A percentile compares a stretch with the other conserved stretches of the same genome.
phyloP scores from a whole-genome alignment of 2,797 vertebrate genomes.

The Oreortyx pictus region DNA sequence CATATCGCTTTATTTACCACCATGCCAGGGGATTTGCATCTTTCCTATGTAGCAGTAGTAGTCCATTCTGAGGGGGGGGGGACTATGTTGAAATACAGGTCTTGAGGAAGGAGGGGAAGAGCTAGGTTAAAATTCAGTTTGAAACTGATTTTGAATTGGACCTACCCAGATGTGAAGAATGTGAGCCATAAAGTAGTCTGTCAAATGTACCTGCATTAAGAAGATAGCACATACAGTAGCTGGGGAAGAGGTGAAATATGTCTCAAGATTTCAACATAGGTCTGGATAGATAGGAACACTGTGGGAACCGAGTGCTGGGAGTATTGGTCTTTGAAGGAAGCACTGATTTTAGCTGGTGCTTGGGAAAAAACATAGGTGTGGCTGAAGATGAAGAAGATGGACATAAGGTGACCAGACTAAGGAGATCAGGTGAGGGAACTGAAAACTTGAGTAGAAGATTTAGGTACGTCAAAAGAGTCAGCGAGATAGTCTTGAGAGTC shows the following conservation, averaged over 20 bases:
- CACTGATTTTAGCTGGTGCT: not conserved
- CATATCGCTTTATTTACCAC: not conserved
- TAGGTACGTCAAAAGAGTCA: not conserved
- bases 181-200: not conserved
- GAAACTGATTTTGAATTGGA: not conserved
- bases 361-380: accelerated
- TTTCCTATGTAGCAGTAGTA: not conserved
- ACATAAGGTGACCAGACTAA: not conserved
- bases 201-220: not conserved
- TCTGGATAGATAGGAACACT: not conserved
- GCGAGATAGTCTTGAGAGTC: not conserved
- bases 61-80: not conserved
- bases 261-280: not conserved
- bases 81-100: not conserved
- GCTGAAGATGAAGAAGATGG: not conserved
- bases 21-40: not conserved
- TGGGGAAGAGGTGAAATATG: accelerated
- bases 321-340: not conserved
- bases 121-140: not conserved
- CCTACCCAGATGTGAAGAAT: not conserved
- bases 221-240: not conserved
- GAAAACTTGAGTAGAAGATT: not conserved
- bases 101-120: not conserved
- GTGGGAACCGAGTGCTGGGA: not conserved
- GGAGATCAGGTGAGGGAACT: not conserved